phyloP scores from a whole-genome alignment of 2,113 vertebrate species.

The Amazona guildingii region DNA sequence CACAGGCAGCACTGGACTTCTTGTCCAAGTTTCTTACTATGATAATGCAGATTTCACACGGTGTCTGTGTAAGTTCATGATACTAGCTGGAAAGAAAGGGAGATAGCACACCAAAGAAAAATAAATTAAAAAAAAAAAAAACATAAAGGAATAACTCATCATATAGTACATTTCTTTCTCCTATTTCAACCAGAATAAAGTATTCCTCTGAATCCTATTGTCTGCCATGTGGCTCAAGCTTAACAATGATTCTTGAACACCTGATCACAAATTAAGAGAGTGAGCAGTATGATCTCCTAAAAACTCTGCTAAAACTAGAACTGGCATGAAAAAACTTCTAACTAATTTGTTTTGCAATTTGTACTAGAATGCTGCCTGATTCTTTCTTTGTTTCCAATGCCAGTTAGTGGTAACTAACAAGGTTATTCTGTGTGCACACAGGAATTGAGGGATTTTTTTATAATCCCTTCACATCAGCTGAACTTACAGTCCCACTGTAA shows the following conservation, averaged over 20 bases:
- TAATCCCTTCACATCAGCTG: not conserved
- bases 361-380: not conserved
- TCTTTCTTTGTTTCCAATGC: no score
- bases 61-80: not conserved
- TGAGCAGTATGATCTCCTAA: not conserved
- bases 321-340: fast-evolving
- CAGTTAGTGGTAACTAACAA: not conserved
- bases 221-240: not conserved
- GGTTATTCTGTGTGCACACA: not conserved
- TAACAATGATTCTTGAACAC: not conserved
- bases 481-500: not conserved
- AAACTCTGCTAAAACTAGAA: not conserved
- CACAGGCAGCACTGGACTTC: not conserved
- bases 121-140: not conserved
- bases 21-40: not conserved
- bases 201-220: not conserved
- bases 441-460: not conserved
- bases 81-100: not conserved
- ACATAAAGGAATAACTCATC: not conserved
- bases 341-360: not conserved
- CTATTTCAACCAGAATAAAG: not conserved
- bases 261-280: not conserved
- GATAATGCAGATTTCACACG: not conserved
- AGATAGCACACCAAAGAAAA: not conserved
- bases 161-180: not conserved